Evolutionary conservation across 1,140 invertebrate genomes (phyloP), one percentile per base, ranked within the genome.

Genomic region (Drosophila asahinai): DNA sequence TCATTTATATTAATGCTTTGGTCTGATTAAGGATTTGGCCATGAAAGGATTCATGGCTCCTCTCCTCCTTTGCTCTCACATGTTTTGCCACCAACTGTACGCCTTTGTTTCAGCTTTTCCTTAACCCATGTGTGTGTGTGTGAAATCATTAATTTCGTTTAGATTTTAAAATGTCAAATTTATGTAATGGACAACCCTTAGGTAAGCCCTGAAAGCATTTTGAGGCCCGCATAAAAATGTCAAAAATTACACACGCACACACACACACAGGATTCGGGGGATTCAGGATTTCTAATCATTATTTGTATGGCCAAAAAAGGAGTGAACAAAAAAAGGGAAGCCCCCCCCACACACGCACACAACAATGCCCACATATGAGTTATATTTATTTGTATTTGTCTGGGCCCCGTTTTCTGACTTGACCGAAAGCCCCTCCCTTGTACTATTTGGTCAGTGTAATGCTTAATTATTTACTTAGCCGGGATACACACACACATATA

Each of bases 391-490:
- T 89, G 83, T 89, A 72, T 87, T 87, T 87, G 83, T 89, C 83
- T 89, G 86, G 74, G 47, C 59, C 45, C 1, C 36, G 36, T 17
- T 40, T 54, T 64, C 47, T 68, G 70, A 51, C 59, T 78, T 73
- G 70, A 67, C 52, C 43, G 48, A 17, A n/a, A 11, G 36, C 25
- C 8, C 19, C 47, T 14, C 1, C 33, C 33, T 59, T 65, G 64
- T 86, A 65, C 84, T 90, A 90, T 90, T 90, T 90, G 86, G 86
- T 90, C 86, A 90, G 86, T 86, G 86, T 90, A 90, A 90, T 90
- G 86, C 86, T 90, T 90, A 90, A 90, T 90, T 90, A 90, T 90
- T 90, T 90, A 90, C 86, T 89, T 60, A 63, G 48, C 65, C n/a
- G 11, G 9, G 12, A 54, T 27, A 52, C 27, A 54, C 22, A 54